These are phyloP conservation scores for Tapirus indicus DNA, from an alignment of 2,797 vertebrate species.

Conservation along the genomic window DNA sequence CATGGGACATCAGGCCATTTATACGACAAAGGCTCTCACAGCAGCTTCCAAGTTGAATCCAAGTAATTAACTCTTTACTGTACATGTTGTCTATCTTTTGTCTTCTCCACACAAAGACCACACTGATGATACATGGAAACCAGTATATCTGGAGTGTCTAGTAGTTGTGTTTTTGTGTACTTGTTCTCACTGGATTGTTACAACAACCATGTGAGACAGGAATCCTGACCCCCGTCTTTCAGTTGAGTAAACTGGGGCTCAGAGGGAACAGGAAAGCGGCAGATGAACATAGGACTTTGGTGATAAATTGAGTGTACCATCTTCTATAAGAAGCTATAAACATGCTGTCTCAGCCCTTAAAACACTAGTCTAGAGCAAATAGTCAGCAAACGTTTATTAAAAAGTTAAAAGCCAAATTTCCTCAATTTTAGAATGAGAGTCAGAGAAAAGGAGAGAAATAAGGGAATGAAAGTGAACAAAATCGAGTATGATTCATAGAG, in stretches of 20 bases:
- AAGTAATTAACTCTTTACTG: background rate
- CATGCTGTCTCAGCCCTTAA: background rate
- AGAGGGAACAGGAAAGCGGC: background rate
- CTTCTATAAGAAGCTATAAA: background rate
- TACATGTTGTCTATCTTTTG: background rate
- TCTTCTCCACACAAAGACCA: background rate
- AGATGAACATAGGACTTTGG: background rate
- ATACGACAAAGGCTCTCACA: background rate
- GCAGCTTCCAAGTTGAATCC: background rate
- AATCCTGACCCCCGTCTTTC: background rate
- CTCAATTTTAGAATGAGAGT: background rate
- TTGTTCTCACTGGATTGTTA: background rate
- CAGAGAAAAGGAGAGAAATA: background rate
- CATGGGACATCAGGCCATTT: background rate
- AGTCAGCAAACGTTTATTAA: background rate
- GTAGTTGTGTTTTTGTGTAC: background rate
- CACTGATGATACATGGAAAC: background rate
- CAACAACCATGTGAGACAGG: background rate
- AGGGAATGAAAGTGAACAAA: background rate
- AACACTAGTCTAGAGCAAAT: background rate
- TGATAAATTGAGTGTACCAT: background rate
- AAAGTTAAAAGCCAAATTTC: constrained; percentile 30
- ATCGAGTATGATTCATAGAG: background rate
- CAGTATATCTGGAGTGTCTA: background rate
- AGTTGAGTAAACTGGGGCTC: background rate